Evolutionary conservation across 1,140 invertebrate species (phyloP).

Genomic region (Drosophila insularis): DNA sequence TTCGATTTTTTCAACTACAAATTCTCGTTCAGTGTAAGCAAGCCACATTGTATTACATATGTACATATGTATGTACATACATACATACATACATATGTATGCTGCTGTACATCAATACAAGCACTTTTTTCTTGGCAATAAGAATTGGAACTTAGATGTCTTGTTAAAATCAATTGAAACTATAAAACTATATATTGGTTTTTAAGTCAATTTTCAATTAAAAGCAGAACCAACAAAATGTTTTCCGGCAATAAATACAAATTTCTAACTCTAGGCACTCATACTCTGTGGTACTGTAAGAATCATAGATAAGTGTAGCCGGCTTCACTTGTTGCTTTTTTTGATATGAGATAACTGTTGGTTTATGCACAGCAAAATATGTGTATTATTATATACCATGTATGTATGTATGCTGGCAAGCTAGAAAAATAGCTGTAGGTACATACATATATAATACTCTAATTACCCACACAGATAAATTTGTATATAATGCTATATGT

Average conservation of each 20-base stretch:
- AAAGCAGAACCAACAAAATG: neutral
- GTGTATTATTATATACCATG: neutral
- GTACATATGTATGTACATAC: too few relatives aligned
- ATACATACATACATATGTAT: too few relatives aligned
- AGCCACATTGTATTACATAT: too few relatives aligned
- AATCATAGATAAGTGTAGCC: neutral
- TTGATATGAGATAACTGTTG: neutral
- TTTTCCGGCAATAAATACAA: too few relatives aligned
- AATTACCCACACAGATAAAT: too few relatives aligned
- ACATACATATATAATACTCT: too few relatives aligned
- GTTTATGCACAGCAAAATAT: neutral
- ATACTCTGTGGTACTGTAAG: neutral
- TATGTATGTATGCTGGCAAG: neutral
- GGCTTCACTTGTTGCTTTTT: constrained; percentile 9
- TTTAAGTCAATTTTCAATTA: too few relatives aligned
- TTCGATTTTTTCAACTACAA: constrained; percentile 50
- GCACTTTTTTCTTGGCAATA: neutral
- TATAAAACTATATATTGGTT: too few relatives aligned
- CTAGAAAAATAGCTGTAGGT: too few relatives aligned
- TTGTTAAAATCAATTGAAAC: neutral
- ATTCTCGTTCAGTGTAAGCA: neutral
- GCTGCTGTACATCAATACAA: too few relatives aligned
- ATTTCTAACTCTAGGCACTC: neutral
- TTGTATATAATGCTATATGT: too few relatives aligned
- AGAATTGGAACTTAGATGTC: neutral